Base-by-base conservation (phyloP, 2,113 vertebrate genomes). In the Chloropsis hardwickii region DNA sequence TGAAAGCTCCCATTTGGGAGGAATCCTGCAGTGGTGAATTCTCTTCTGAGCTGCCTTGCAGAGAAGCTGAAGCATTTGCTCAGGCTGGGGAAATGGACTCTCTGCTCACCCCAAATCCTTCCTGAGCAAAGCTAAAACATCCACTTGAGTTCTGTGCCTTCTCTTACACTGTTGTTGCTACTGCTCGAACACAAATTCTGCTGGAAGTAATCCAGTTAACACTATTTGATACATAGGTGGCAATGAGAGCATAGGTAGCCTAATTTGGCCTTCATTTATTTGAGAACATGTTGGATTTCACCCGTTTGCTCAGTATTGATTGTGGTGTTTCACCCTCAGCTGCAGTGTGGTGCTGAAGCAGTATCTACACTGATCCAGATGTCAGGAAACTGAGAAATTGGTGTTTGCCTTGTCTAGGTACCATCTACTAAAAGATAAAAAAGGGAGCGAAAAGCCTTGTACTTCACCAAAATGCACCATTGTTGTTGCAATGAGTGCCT, bases 271-370 rank as follows among this genome's bases (percentile, higher is more conserved):
- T 72, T 54, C 5, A 22, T 85, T 60, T 60, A 9, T 70, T 74
- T 42, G 65, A 56, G 74, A 60, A 44, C 4, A 0, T 56, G 23
- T 60, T 71, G 40, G 10, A 29, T 76, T 82, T 90, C 44, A 65
- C 27, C 44, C 16, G 0, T 71, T 56, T 64, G 18, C 33, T 81
- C 0, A 0, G 8, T 78, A 58, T 71, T 45, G 69, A 72, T 35
- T 88, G 48, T 95, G n/a, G 15, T 44, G 12, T 67, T 89, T 79
- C 56, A 40, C 74, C 50, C 56, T 76, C 6, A 31, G 54, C 47
- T 71, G 69, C 42, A 84, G 72, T n/a, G 12, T 37, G 22, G 13
- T 88, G n/a, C 27, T 76, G 9, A 33, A 58, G 37, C 8, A 35
- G 18, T 39, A 24, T 29, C 72, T 73, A 27, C 39, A 39, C 33